Evolutionary conservation across 2,113 vertebrate genomes (phyloP), one percentile per base, ranked within the genome.

Genomic region (Gymnarchus niloticus): DNA sequence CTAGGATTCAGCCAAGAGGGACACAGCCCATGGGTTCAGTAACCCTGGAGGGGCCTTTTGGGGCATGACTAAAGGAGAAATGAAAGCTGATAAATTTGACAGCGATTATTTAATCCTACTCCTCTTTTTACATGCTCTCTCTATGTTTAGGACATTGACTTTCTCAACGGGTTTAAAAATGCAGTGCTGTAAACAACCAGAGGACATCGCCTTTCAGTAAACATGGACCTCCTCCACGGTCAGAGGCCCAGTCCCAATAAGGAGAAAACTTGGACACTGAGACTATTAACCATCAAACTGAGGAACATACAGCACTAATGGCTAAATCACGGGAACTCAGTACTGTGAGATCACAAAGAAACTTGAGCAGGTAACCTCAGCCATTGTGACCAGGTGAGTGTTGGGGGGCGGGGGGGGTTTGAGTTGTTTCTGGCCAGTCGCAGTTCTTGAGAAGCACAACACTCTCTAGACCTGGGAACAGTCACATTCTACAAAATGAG

Each of bases 401-500:
- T 73, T 69, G 41, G 14, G 1, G 37, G 33, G 12, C 65, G 19
- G 65, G 14, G 65, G 7, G n/a, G 8, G 41, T 37, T 17, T 5
- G 33, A 12, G 65, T 41, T 73, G 33, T 19, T 41, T 73, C 41
- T 73, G 65, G 65, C 65, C 5, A n/a, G n/a, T n/a, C n/a, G n/a
- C n/a, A n/a, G n/a, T n/a, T n/a, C n/a, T n/a, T n/a, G n/a, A n/a
- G n/a, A n/a, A n/a, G n/a, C n/a, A n/a, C n/a, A n/a, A 0, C 65
- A 73, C 33, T 41, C 65, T 6, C 61, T 37, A 28, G 33, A 33
- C 4, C 65, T 17, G 65, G 65, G 65, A 73, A 10, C 44, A 10
- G 48, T 81, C 77, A 10, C 44, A 10, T 81, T 81, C 77, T 81
- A 81, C 23, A 46, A 49, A 80, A 80, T 73, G 65, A 73, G 28